phyloP scores from a whole-genome alignment of 2,797 vertebrate genomes.

The Premnoplex brunnescens region DNA sequence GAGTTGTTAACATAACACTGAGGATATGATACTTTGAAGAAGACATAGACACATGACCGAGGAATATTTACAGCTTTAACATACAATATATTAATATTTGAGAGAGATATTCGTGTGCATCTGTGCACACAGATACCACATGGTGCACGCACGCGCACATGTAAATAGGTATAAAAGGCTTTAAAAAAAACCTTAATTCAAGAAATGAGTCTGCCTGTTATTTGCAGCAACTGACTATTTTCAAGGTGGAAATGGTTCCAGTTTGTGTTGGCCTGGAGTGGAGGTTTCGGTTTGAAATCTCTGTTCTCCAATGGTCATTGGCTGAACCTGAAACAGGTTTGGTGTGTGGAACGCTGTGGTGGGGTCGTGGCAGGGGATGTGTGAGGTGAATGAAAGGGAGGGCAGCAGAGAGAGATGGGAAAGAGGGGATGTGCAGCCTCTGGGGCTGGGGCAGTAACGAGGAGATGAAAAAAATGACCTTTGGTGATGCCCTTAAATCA shows the following conservation, averaged over 20 bases:
- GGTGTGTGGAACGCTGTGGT: background rate
- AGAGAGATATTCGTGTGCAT: slow-evolving; percentile 67
- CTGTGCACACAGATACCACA: slow-evolving; percentile 66
- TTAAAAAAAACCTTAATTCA: slow-evolving; percentile 64
- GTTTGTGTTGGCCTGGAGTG: slow-evolving; percentile 10
- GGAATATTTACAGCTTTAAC: slow-evolving; percentile 82
- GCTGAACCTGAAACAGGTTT: slow-evolving; percentile 5
- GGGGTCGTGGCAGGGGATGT: background rate
- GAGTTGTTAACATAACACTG: slow-evolving; percentile 78
- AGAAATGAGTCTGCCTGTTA: slow-evolving; percentile 65
- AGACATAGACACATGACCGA: slow-evolving; percentile 78
- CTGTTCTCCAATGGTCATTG: background rate
- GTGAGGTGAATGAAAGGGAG: slow-evolving; percentile 21
- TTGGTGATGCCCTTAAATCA: slow-evolving; percentile 81
- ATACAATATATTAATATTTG: slow-evolving; percentile 79
- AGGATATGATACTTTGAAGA: slow-evolving; percentile 77
- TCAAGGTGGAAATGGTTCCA: slow-evolving; percentile 61
- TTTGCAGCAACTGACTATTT: slow-evolving; percentile 65
- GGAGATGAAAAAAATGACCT: slow-evolving; percentile 73
- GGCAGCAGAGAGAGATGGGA: background rate
- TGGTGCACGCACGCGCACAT: slow-evolving; percentile 70
- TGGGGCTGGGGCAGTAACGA: slow-evolving; percentile 16
- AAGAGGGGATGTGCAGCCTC: background rate
- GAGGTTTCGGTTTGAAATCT: slow-evolving; percentile 36
- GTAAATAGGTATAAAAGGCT: slow-evolving; percentile 79